Percentiles rank a stretch among this genome's conserved stretches.
phyloP scores from a whole-genome alignment of 2,888 invertebrate species.

The Catocala sponsa region DNA sequence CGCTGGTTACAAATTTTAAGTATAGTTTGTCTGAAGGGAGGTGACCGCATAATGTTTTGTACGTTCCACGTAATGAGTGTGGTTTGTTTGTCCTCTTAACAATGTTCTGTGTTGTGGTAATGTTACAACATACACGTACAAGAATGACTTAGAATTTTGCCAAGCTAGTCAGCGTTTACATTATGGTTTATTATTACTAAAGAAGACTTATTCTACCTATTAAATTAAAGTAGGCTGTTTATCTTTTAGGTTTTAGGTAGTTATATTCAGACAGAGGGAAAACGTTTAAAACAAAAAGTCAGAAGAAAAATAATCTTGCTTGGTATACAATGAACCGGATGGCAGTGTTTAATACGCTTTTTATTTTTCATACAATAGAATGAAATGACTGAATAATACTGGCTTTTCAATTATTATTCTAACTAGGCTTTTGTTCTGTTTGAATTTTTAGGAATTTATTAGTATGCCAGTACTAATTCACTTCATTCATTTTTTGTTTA shows the following conservation, averaged over 20 bases:
- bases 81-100: constrained; percentile 15
- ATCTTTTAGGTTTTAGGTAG: too few species aligned
- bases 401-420: constrained; percentile 7
- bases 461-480: too few species aligned
- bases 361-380: too few species aligned
- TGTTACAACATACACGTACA: background rate
- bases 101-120: constrained; percentile 3
- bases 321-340: too few species aligned
- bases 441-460: too few species aligned
- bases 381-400: background rate
- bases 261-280: too few species aligned
- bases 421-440: background rate
- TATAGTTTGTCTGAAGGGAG: background rate
- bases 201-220: too few species aligned
- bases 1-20: background rate
- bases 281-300: too few species aligned
- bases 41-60: background rate
- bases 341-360: too few species aligned
- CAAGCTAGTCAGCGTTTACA: background rate
- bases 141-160: background rate
- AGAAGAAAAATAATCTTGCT: too few species aligned
- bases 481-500: too few species aligned
- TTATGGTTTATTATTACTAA: background rate
- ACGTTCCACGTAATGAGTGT: constrained; percentile 5
- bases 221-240: too few species aligned